Percentiles rank a stretch among this genome's conserved stretches.
These are phyloP conservation scores for Epinephelus fuscoguttatus DNA, from an alignment of 2,113 vertebrate species.

Conservation along the genomic window DNA sequence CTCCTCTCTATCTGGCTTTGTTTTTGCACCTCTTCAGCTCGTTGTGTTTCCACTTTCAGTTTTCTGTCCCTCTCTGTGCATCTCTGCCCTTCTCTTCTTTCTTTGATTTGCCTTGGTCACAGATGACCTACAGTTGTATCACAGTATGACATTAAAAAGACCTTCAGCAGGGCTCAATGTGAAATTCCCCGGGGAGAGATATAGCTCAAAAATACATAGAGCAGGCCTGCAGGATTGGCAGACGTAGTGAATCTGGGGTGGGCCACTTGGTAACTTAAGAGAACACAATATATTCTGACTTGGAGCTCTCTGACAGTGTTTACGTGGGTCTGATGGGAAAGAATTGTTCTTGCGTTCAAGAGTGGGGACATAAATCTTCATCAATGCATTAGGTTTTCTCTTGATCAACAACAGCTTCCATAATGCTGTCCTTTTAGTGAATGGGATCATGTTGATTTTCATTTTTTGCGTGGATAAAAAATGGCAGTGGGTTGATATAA, in stretches of 20 bases:
- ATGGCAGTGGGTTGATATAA: constrained; percentile 21
- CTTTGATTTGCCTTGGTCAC: constrained; percentile 21
- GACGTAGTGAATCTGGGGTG: constrained; percentile 56
- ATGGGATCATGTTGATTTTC: constrained; percentile 30
- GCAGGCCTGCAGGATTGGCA: constrained; percentile 75
- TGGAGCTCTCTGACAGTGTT: constrained; percentile 67
- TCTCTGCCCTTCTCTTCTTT: constrained; percentile 10
- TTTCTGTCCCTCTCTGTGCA: background rate
- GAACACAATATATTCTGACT: constrained; percentile 65
- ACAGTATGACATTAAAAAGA: constrained; percentile 69
- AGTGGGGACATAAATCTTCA: constrained; percentile 73
- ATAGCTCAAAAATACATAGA: constrained; percentile 70
- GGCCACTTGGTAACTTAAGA: constrained; percentile 58
- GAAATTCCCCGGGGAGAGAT: constrained; percentile 57
- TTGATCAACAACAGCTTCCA: constrained; percentile 61
- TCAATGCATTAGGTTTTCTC: constrained; percentile 56
- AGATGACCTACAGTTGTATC: constrained; percentile 39
- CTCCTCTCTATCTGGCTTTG: constrained; percentile 30
- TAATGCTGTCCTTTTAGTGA: constrained; percentile 30
- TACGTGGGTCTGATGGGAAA: constrained; percentile 70
- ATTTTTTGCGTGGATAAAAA: constrained; percentile 17
- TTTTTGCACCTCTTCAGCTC: constrained; percentile 41
- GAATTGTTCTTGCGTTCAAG: constrained; percentile 57
- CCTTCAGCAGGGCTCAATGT: constrained; percentile 42
- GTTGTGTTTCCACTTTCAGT: background rate